Conservation (phyloP, 2,113 vertebrate species). For the Ariopsis seemanni region DNA sequence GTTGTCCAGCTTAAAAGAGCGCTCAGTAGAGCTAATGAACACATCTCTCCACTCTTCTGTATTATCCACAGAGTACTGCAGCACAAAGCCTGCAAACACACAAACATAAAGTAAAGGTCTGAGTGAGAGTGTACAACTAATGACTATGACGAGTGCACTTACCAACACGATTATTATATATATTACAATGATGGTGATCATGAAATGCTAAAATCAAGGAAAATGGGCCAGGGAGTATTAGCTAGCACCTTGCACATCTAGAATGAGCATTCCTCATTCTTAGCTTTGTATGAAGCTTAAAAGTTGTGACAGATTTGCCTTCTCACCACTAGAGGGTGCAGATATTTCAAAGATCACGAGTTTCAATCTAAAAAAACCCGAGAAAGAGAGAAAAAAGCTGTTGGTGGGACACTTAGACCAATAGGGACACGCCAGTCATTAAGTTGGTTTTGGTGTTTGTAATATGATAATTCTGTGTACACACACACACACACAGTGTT, state of each 20-base stretch:
- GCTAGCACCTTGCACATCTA: background rate
- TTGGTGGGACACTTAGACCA: slow-evolving; percentile 75
- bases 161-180: background rate
- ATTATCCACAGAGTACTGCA: slow-evolving; percentile 98
- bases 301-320: background rate
- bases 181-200: background rate
- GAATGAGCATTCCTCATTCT: slow-evolving; percentile 33
- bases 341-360: slow-evolving; percentile 7
- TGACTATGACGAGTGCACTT: background rate
- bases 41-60: slow-evolving; percentile 98
- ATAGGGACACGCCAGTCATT: slow-evolving; percentile 65
- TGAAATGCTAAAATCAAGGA: background rate
- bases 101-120: slow-evolving; percentile 7
- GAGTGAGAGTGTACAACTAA: background rate
- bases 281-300: background rate
- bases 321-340: slow-evolving; percentile 62
- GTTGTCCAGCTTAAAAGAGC: slow-evolving; percentile 93
- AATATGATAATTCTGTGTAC: background rate
- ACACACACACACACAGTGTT: background rate
- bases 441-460: slow-evolving; percentile 47
- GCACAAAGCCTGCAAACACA: slow-evolving; percentile 83
- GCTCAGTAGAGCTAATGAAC: slow-evolving; percentile 92
- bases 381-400: slow-evolving; percentile 57
- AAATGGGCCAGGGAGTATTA: background rate
- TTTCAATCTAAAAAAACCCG: background rate